Percentiles rank a stretch among this genome's conserved stretches.
Evolutionary conservation across 1,140 invertebrate species (phyloP).

Genomic region (Drosophila seguyi): DNA sequence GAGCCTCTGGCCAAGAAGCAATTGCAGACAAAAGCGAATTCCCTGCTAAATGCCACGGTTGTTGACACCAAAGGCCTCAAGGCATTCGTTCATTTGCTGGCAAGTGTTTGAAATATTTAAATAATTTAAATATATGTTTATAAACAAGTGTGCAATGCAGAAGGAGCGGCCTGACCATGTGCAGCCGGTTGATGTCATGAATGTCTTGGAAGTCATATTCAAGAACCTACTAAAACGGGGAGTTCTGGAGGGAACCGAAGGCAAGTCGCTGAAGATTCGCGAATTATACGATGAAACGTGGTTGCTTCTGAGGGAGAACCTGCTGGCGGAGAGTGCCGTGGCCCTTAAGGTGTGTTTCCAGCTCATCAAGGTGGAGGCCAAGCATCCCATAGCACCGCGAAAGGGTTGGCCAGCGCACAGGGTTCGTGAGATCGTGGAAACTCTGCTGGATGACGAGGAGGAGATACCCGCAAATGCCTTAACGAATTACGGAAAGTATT

Average conservation of each 20-base stretch:
- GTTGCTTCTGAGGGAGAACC: conserved; percentile 13
- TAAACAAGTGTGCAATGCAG: not conserved
- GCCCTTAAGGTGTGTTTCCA: conserved; percentile 88
- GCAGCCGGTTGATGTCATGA: conserved; percentile 79
- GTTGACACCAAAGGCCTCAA: conserved; percentile 39
- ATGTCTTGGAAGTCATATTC: conserved; percentile 89
- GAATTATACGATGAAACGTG: conserved; percentile 48
- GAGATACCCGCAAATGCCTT: conserved; percentile 84
- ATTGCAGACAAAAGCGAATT: conserved; percentile 88
- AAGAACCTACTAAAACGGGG: conserved; percentile 88
- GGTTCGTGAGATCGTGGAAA: conserved; percentile 86
- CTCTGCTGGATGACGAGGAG: conserved; percentile 86
- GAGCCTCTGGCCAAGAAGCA: conserved; percentile 15
- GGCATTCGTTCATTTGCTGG: conserved; percentile 35
- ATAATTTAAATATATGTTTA: not conserved
- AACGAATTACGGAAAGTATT: conserved; percentile 88
- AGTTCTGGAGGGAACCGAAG: conserved; percentile 69
- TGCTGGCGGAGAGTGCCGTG: conserved; percentile 28
- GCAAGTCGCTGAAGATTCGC: conserved; percentile 1
- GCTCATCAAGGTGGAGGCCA: conserved; percentile 88
- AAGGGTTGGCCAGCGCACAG: conserved; percentile 85
- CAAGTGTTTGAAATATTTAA: conserved; percentile 53
- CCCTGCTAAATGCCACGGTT: conserved; percentile 88
- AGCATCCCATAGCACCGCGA: conserved; percentile 86
- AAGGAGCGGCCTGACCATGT: conserved; percentile 11